phyloP scores from a whole-genome alignment of 2,888 invertebrate genomes.

The Trichopoda pennipes region DNA sequence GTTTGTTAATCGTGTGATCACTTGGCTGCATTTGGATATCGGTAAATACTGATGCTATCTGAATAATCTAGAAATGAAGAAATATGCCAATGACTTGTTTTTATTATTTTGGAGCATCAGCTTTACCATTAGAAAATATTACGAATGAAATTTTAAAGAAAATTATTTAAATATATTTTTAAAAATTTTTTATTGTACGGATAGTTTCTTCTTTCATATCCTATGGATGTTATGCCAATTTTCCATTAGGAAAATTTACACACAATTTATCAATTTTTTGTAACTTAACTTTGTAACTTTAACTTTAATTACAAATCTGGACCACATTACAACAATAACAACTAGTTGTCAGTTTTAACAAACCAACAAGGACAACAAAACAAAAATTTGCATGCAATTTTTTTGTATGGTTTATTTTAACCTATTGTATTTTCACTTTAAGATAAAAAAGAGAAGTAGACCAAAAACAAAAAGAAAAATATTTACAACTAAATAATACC shows the following conservation, averaged over 20 bases:
- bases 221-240: too few species aligned
- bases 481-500: not conserved
- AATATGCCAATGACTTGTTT: too few species aligned
- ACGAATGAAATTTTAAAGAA: too few species aligned
- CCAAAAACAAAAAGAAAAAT: not conserved
- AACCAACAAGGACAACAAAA: conserved; percentile 22
- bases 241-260: not conserved
- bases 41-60: too few species aligned
- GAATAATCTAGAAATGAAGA: too few species aligned
- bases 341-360: conserved; percentile 22
- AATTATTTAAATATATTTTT: too few species aligned
- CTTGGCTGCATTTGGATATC: too few species aligned
- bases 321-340: conserved; percentile 7
- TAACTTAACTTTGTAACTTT: not conserved
- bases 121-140: too few species aligned
- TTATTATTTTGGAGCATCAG: too few species aligned
- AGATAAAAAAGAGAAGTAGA: conserved; percentile 6
- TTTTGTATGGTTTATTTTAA: conserved; percentile 14
- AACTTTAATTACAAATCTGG: conserved; percentile 18
- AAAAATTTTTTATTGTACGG: too few species aligned
- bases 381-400: conserved; percentile 3
- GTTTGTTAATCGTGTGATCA: too few species aligned
- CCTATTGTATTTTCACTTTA: conserved; percentile 16
- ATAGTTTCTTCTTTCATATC: too few species aligned
- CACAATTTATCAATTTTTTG: not conserved